Evolutionary conservation across 2,797 vertebrate species (phyloP).

Genomic region (Sphenopsis melanotis): DNA sequence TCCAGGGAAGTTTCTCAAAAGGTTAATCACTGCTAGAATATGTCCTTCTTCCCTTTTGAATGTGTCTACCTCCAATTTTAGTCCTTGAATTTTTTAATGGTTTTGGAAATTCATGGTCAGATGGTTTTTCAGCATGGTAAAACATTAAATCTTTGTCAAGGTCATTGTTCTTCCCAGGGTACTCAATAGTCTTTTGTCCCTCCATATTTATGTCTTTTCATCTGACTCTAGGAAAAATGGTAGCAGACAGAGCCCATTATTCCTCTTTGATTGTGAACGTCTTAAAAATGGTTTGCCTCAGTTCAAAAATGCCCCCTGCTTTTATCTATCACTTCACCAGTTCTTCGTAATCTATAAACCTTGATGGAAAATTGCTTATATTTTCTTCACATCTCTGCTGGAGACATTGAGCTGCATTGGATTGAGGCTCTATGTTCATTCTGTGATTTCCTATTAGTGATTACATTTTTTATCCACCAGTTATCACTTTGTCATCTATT

Average conservation of each 20-base stretch:
- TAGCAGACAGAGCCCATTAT: background rate
- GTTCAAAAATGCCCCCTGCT: background rate
- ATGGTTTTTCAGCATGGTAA: background rate
- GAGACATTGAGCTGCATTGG: background rate
- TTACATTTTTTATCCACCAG: background rate
- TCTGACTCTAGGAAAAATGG: background rate
- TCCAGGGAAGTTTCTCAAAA: conserved; percentile 25
- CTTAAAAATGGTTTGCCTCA: background rate
- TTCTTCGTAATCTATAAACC: background rate
- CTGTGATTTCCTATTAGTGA: background rate
- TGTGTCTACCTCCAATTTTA: conserved; percentile 8
- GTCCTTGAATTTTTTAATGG: background rate
- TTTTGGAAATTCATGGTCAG: background rate
- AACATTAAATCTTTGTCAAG: conserved; percentile 22
- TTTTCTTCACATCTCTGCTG: background rate
- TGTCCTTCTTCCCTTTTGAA: background rate
- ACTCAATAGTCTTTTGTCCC: background rate
- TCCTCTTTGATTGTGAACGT: background rate
- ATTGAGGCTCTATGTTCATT: background rate
- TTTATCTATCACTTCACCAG: background rate
- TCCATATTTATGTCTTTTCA: conserved; percentile 13
- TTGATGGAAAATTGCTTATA: background rate
- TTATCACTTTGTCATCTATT: background rate
- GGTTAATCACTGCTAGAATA: conserved; percentile 30
- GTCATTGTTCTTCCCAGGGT: background rate